Conservation (phyloP, 2,888 invertebrate genomes). For the Calephelis perditalis region DNA sequence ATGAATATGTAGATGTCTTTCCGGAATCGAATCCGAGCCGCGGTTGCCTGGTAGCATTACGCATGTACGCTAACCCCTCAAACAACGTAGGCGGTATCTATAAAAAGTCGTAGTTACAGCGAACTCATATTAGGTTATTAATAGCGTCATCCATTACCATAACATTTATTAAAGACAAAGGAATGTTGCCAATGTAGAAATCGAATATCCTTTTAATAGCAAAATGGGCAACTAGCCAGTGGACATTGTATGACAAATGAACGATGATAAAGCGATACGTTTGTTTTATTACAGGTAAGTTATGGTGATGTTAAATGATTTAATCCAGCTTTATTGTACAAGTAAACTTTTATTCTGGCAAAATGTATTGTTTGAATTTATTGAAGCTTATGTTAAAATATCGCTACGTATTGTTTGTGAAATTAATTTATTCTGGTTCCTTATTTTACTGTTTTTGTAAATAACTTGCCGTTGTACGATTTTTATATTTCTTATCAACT, state of each 20-base stretch:
- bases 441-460: not conserved
- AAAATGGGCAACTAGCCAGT: conserved; percentile 7
- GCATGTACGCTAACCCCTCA: too few relatives aligned
- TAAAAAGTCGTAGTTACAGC: too few relatives aligned
- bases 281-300: conserved; percentile 41
- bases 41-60: too few relatives aligned
- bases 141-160: not conserved
- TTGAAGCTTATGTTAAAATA: conserved; percentile 4
- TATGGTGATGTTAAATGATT: conserved; percentile 16
- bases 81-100: too few relatives aligned
- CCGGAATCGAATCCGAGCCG: too few relatives aligned
- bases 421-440: not conserved
- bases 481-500: too few relatives aligned
- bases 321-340: conserved; percentile 15
- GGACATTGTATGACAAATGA: conserved; percentile 17
- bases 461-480: too few relatives aligned
- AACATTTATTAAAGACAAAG: conserved; percentile 5
- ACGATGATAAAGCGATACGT: conserved; percentile 38
- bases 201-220: conserved; percentile 8
- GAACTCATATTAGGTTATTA: not conserved
- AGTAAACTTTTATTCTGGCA: conserved; percentile 16
- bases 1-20: too few relatives aligned
- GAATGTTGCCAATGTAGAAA: conserved; percentile 4
- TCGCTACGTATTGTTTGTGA: not conserved
- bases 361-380: conserved; percentile 9